Conservation (phyloP, 2,113 vertebrate species). For the Leuciscus idus region DNA sequence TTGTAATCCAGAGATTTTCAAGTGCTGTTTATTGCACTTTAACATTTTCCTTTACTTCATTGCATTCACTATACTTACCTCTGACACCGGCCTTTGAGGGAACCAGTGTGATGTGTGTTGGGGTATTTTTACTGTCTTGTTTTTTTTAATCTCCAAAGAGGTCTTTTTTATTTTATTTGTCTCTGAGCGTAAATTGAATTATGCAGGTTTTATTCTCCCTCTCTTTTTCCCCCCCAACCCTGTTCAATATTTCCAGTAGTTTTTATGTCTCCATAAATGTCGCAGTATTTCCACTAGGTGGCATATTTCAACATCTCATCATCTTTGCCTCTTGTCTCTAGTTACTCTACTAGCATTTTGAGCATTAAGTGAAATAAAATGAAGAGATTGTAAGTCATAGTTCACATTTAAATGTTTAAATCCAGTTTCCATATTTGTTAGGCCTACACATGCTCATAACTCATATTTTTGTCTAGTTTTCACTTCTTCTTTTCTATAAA, state of each 20-base stretch:
- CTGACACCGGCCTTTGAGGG: neutral
- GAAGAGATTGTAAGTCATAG: neutral
- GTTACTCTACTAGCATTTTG: neutral
- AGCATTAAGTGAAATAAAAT: neutral
- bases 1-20: neutral
- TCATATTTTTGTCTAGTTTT: no score
- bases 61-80: neutral
- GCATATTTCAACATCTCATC: slow-evolving; percentile 16
- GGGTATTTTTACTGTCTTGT: neutral
- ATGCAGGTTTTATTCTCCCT: neutral
- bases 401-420: neutral
- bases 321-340: slow-evolving; percentile 1
- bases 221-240: neutral
- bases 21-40: neutral
- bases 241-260: neutral
- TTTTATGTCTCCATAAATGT: neutral
- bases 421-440: neutral
- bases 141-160: neutral
- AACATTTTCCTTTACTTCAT: neutral
- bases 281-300: slow-evolving; percentile 46
- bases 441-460: neutral
- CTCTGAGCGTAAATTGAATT: neutral
- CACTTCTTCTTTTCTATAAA: no score
- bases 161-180: neutral
- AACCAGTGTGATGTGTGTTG: neutral